Base-by-base conservation (phyloP, 2,888 invertebrate species). In the Argyresthia goedartella region DNA sequence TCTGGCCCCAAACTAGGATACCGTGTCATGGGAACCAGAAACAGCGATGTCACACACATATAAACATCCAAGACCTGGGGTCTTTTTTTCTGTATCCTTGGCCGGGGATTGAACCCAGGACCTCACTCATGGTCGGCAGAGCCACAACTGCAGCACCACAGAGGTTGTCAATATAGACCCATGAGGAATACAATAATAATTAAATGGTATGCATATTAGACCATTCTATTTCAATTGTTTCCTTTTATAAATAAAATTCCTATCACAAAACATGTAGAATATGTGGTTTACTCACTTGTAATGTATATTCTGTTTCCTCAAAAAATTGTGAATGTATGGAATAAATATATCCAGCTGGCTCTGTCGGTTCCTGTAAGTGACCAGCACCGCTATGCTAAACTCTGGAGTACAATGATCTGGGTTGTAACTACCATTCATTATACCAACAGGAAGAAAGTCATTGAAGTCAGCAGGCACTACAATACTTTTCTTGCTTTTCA, bases 251-350 rank as follows among this genome's bases (percentile, higher is more conserved):
- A 4, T 25, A 2, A 25, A 39, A 39, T 39, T 6, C 9, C 39
- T 25, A 39, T 11, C 39, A 39, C 39, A 39, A 69, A 93, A 94
- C 63, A 97, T 93, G 59, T 92, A 90, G 69, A 0, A 73, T 71
- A 25, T n/a, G 25, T 46, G 3, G 25, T 44, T 47, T n/a, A 71
- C 77, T 74, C 57, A 85, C 87, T 76, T 80, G 73, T 97, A 97
- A 69, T 95, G 93, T 39, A 97, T 88, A 60, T 92, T 89, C 71
- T 97, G 97, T 54, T 89, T 87, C 60, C 93, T 92, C 54, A 97
- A 81, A 73, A 93, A 96, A 49, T 91, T 91, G 73, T 97, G 97
- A 81, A 97, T 95, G 64, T 95, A 95, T 52, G 92, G 91, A 55
- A 96, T 80, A 70, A 97, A 96, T 54, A 91, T 81, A 49, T 90